A percentile compares a stretch with the other conserved stretches of the same genome.
phyloP scores from a whole-genome alignment of 1,140 invertebrate genomes.

The Ylistrum balloti region DNA sequence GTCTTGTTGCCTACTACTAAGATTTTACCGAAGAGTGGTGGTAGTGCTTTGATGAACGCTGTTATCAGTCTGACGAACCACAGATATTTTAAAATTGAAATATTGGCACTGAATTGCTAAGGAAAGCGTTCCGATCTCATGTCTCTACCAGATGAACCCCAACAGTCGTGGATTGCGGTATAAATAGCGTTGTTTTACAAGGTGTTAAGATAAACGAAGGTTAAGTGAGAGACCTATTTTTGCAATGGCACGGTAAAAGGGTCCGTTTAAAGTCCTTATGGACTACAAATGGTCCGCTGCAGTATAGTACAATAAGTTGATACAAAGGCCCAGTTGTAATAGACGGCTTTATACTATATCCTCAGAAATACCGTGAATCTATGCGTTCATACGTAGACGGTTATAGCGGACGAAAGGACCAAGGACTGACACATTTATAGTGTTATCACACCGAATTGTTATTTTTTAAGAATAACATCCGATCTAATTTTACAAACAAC shows the following conservation, averaged over 20 bases:
- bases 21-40: not conserved
- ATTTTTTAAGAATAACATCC: too few species aligned
- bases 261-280: not conserved
- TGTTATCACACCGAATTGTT: too few species aligned
- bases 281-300: not conserved
- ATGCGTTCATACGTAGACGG: too few species aligned
- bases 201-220: not conserved
- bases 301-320: too few species aligned
- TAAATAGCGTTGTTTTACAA: slow-evolving; percentile 4
- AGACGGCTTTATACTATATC: too few species aligned
- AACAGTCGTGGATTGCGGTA: not conserved
- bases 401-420: too few species aligned
- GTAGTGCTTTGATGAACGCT: not conserved
- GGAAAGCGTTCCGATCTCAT: not conserved
- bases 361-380: too few species aligned
- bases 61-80: not conserved
- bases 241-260: not conserved
- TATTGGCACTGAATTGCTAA: not conserved
- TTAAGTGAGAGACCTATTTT: not conserved
- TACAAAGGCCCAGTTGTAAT: too few species aligned
- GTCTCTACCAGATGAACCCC: not conserved
- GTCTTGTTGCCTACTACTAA: too few species aligned
- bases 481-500: too few species aligned
- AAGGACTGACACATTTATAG: too few species aligned
- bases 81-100: not conserved